Evolutionary conservation across 64 coral and sea anemone genomes (phyloP).

Genomic region (Pachyseris speciosa): DNA sequence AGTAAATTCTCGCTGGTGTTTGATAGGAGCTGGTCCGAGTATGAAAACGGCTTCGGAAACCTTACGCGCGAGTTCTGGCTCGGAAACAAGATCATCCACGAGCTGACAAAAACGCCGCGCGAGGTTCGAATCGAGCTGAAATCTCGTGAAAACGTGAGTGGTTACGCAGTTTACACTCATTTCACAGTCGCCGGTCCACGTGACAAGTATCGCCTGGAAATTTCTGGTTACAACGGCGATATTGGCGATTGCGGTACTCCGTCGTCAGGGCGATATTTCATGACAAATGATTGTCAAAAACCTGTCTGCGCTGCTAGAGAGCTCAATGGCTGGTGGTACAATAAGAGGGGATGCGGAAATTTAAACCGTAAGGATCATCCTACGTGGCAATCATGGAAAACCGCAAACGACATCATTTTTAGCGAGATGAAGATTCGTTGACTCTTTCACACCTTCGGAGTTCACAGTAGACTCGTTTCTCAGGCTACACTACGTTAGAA

Average conservation of each 20-base stretch:
- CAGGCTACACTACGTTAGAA: too few relatives aligned
- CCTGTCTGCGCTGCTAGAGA: neutral
- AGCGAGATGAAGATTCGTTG: constrained; percentile 20
- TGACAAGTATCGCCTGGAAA: neutral
- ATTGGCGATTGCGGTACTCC: neutral
- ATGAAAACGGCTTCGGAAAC: constrained; percentile 2
- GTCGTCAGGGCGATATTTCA: neutral
- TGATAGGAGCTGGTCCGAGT: constrained; percentile 1
- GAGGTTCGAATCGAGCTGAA: neutral
- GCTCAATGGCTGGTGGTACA: neutral
- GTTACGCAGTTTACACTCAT: neutral
- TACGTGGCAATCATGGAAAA: neutral
- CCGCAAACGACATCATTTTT: neutral
- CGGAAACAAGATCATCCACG: neutral
- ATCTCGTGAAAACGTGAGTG: neutral
- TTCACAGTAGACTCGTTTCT: too few relatives aligned
- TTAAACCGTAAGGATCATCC: neutral
- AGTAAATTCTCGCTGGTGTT: neutral
- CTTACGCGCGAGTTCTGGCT: neutral
- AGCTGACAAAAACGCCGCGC: neutral
- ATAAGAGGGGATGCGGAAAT: neutral
- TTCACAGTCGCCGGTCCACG: neutral
- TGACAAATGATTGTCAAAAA: neutral
- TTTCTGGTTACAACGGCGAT: neutral
- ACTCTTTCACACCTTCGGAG: too few relatives aligned